Conservation (phyloP, 2,113 vertebrate genomes). For the Hippocampus abdominalis region DNA sequence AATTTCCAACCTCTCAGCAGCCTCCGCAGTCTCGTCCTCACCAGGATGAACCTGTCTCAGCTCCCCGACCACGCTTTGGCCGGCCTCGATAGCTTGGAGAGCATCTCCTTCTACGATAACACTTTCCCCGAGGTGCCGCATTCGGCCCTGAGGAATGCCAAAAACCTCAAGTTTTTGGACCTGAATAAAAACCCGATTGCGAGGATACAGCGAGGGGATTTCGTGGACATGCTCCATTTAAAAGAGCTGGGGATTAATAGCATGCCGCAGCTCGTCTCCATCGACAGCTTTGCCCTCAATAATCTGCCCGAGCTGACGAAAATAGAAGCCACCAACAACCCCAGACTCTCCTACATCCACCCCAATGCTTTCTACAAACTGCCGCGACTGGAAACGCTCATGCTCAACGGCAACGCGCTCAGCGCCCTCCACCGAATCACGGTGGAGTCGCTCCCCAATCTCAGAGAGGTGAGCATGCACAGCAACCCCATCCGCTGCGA, state of each 20-base stretch:
- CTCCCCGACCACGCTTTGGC: conserved; percentile 86
- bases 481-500: conserved; percentile 98
- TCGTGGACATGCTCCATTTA: conserved; percentile 92
- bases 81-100: conserved; percentile 92
- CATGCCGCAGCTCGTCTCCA: conserved; percentile 95
- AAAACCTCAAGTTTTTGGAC: conserved; percentile 95
- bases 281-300: conserved; percentile 92
- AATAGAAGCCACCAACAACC: conserved; percentile 99
- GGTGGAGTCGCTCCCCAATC: conserved; percentile 89
- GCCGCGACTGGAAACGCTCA: conserved; percentile 89
- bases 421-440: conserved; percentile 92
- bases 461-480: conserved; percentile 94
- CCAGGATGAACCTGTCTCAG: conserved; percentile 91
- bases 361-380: conserved; percentile 94
- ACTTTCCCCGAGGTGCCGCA: conserved; percentile 87
- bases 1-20: conserved; percentile 92
- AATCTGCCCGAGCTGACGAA: conserved; percentile 96
- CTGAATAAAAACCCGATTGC: conserved; percentile 97
- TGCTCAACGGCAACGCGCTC: conserved; percentile 94
- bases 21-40: conserved; percentile 92
- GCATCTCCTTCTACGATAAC: conserved; percentile 98
- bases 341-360: conserved; percentile 92
- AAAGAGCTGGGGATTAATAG: conserved; percentile 98
- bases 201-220: conserved; percentile 90
- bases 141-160: conserved; percentile 81